Base-by-base conservation (phyloP, 2,888 invertebrate species). In the Steromphala cineraria region DNA sequence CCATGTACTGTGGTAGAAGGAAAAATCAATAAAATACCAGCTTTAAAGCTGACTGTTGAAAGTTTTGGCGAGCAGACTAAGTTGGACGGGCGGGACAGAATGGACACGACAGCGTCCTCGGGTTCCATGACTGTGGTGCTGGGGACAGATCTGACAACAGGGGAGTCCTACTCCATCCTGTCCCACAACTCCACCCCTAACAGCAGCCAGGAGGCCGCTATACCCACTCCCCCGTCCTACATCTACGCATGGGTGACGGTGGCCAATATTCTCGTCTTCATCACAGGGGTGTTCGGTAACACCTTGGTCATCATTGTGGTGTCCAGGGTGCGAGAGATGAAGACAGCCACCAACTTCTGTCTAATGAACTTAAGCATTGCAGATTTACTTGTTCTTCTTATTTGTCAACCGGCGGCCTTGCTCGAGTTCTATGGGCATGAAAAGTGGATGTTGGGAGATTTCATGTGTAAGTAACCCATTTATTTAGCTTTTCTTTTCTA, bases 321-420 rank as follows among this genome's bases (percentile, higher is more conserved):
- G 87, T 95, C 97, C 91, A 96, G 96, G 93, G 97, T 97, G 77
- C 97, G 97, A 93, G 98, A 98, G 93, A 97, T 98, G 97, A 95
- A 97, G 91, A 98, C 97, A 92, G 97, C 98, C 79, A 98, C 98
- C 83, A 98, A 98, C 93, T 97, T 98, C 90, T 98, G 98, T 93
- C 95, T 98, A 91, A 97, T 98, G 94, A 98, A 98, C 94, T 94
- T 98, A 91, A 98, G 98, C 93, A 96, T 98, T 56, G 98, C 98
- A 19, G 98, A 98, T 94, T 94, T 98, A 89, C 96, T 98, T 95
- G 98, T 98, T 88, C 94, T 98, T 87, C 94, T 98, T 85, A 96
- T 98, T 84, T 98, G 98, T 93, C 97, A 98, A 84, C 98, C 98
- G 8, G 97, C 98, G 0, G 97, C 98, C 52, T 95, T 98, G 55